Percentiles rank a stretch among this genome's conserved stretches.
Conservation (phyloP, 2,113 vertebrate species). For the Caranx melampygus region DNA sequence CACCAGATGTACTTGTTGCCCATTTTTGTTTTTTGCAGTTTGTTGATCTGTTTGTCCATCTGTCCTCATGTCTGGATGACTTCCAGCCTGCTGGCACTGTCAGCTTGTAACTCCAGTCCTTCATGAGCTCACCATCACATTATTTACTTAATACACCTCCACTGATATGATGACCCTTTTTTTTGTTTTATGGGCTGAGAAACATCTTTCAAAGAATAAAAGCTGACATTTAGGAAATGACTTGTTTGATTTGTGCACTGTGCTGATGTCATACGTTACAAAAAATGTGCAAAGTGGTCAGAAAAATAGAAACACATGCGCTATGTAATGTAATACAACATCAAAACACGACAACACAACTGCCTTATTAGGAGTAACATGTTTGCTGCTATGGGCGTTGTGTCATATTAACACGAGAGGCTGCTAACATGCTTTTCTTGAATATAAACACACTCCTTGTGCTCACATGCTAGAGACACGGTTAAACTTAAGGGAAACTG, state of each 20-base stretch:
- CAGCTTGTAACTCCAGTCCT: constrained; percentile 35
- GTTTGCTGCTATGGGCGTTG: neutral
- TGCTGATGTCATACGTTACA: neutral
- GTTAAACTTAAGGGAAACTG: neutral
- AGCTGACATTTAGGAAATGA: neutral
- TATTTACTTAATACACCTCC: constrained; percentile 11
- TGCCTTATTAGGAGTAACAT: neutral
- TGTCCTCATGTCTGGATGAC: constrained; percentile 22
- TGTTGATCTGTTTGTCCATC: constrained; percentile 25
- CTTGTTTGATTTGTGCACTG: neutral
- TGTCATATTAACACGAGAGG: neutral
- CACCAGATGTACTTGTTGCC: constrained; percentile 62
- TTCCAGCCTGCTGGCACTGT: constrained; percentile 20
- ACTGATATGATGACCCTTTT: neutral
- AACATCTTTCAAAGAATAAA: constrained; percentile 23
- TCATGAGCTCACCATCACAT: neutral
- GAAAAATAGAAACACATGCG: neutral
- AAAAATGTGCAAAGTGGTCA: neutral
- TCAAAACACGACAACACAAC: neutral
- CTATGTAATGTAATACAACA: neutral
- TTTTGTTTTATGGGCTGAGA: constrained; percentile 22
- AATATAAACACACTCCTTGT: neutral
- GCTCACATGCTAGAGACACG: neutral
- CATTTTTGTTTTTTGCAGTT: constrained; percentile 5
- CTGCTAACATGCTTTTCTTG: neutral